Evolutionary conservation across 2,797 vertebrate genomes (phyloP).

Genomic region (Capromys pilorides): DNA sequence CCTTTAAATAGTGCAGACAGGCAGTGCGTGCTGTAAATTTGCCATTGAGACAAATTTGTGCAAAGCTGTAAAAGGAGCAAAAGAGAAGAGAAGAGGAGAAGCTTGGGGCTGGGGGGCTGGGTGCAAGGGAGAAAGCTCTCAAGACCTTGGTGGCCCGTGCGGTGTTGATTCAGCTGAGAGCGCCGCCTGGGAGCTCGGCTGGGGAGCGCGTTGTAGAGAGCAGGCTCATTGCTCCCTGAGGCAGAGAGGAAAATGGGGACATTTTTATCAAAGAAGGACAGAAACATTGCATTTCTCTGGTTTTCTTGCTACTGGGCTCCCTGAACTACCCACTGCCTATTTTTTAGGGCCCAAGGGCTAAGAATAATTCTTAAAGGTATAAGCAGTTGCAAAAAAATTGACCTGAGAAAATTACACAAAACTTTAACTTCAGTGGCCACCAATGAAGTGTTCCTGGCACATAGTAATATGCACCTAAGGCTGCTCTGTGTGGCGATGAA

Average conservation of each 20-base stretch:
- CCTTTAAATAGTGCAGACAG: constrained; percentile 84
- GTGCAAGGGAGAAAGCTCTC: background rate
- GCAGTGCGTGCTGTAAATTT: constrained; percentile 80
- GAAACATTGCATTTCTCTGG: background rate
- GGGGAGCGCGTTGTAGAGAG: background rate
- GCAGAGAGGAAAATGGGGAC: constrained; percentile 72
- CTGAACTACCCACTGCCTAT: background rate
- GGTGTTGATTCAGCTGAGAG: constrained; percentile 78
- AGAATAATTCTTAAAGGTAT: background rate
- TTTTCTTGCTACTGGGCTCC: background rate
- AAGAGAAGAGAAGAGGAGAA: constrained; percentile 76
- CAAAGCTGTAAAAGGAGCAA: constrained; percentile 83
- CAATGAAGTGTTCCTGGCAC: background rate
- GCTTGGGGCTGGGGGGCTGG: background rate
- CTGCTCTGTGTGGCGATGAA: background rate
- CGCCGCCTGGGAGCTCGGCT: background rate
- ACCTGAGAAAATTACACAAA: background rate
- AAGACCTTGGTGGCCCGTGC: constrained; percentile 14
- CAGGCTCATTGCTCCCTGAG: constrained; percentile 61
- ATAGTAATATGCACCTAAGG: rapidly evolving
- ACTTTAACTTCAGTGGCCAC: background rate
- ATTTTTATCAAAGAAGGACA: constrained; percentile 49
- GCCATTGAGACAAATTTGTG: constrained; percentile 84
- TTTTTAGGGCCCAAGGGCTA: background rate
- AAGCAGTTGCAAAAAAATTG: background rate